Evolutionary conservation across 2,888 invertebrate genomes (phyloP).

Genomic region (Elegia similella): DNA sequence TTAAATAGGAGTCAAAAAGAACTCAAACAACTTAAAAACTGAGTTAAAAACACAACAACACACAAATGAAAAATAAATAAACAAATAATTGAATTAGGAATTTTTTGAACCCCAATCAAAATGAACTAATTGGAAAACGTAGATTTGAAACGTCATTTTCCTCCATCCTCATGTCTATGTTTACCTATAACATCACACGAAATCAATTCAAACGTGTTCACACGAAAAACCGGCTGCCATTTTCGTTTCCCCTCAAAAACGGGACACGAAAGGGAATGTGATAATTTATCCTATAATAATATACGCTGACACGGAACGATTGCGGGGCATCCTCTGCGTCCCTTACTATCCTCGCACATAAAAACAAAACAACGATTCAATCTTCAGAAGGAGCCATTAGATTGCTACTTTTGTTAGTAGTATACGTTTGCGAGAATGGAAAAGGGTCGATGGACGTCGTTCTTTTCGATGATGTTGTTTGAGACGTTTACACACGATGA

Average conservation of each 20-base stretch:
- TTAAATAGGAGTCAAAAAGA: too few relatives aligned
- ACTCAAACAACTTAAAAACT: too few relatives aligned
- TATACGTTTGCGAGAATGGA: slow-evolving; percentile 40
- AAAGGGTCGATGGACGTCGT: slow-evolving; percentile 46
- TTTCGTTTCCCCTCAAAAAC: slow-evolving; percentile 15
- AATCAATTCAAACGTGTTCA: slow-evolving; percentile 16
- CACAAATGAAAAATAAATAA: too few relatives aligned
- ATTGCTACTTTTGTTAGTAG: slow-evolving; percentile 44
- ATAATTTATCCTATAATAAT: slow-evolving; percentile 18
- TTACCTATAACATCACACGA: slow-evolving; percentile 3
- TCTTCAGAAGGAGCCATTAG: slow-evolving; percentile 39
- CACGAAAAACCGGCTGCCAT: slow-evolving; percentile 9
- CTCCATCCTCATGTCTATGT: neutral
- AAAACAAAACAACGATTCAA: slow-evolving; percentile 34
- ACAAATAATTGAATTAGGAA: too few relatives aligned
- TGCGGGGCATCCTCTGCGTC: slow-evolving; percentile 6
- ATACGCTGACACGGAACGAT: slow-evolving; percentile 19
- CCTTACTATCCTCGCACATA: slow-evolving; percentile 16
- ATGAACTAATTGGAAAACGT: neutral
- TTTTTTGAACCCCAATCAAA: neutral
- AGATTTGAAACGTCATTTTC: neutral
- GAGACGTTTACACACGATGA: slow-evolving; percentile 20
- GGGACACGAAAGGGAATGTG: slow-evolving; percentile 13
- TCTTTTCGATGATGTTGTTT: slow-evolving; percentile 34
- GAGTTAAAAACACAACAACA: too few relatives aligned